phyloP scores from a whole-genome alignment of 1,140 invertebrate genomes.

The Antheraea mylitta region DNA sequence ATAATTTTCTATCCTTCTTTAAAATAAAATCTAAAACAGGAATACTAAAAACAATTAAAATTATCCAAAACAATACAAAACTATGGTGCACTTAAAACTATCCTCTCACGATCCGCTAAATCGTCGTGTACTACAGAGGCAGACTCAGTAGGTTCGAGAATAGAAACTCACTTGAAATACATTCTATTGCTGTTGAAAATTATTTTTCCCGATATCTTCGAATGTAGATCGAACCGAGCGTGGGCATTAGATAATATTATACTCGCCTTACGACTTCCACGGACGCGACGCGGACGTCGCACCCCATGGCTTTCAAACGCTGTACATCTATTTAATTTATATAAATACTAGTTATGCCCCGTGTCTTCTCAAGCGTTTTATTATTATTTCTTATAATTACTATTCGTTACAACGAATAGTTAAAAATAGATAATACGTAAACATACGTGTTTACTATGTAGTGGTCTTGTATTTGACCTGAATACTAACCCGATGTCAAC shows the following conservation, averaged over 20 bases:
- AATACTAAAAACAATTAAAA: neutral
- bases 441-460: too few species aligned
- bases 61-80: slow-evolving; percentile 9
- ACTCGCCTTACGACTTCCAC: neutral
- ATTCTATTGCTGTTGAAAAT: slow-evolving; percentile 27
- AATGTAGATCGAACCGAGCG: neutral
- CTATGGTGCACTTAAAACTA: slow-evolving; percentile 31
- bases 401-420: too few species aligned
- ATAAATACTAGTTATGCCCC: too few species aligned
- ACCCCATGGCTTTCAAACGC: neutral
- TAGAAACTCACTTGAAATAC: slow-evolving; percentile 33
- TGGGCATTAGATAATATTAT: neutral
- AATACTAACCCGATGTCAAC: too few species aligned
- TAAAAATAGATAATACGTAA: too few species aligned
- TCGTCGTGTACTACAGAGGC: slow-evolving; percentile 51
- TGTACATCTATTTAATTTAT: neutral
- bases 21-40: too few species aligned
- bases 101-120: slow-evolving; percentile 62
- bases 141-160: slow-evolving; percentile 28
- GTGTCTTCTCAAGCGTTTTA: too few species aligned
- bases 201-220: slow-evolving; percentile 13
- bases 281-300: neutral
- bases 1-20: too few species aligned
- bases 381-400: too few species aligned
- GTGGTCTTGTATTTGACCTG: too few species aligned